These are phyloP conservation scores for Acanthaster planci DNA, from an alignment of 35 echinoderm and acorn worm genomes.

Conservation along the genomic window DNA sequence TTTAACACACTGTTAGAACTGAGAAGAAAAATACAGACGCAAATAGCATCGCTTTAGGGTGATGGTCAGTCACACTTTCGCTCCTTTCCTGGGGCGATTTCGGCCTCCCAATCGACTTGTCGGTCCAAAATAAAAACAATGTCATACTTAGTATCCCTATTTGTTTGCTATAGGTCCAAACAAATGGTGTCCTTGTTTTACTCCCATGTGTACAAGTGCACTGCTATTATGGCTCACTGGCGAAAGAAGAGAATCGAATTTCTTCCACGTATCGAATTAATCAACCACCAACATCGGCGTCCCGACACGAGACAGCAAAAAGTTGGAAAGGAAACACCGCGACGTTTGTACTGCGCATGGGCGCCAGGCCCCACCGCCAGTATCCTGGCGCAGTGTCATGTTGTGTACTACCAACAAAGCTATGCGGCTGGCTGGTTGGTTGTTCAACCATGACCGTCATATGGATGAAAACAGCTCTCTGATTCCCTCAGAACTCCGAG, in stretches of 20 bases:
- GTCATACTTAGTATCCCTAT: constrained; percentile 7
- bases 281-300: neutral
- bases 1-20: no score
- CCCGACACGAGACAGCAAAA: neutral
- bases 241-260: neutral
- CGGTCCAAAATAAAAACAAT: neutral
- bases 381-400: constrained; percentile 2
- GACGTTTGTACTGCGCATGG: constrained; percentile 9
- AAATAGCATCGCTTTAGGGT: no score
- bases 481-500: neutral
- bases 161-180: constrained; percentile 3
- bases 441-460: constrained; percentile 23
- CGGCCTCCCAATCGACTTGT: no score
- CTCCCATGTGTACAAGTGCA: neutral
- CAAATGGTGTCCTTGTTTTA: constrained; percentile 17
- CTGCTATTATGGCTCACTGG: no score
- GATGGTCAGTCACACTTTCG: no score
- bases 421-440: constrained; percentile 13
- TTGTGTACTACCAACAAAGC: neutral
- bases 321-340: neutral
- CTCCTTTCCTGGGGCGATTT: no score
- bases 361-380: neutral
- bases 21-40: no score
- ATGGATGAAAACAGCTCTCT: neutral
- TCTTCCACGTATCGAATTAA: constrained; percentile 12